A percentile compares a stretch with the other conserved stretches of the same genome.
Evolutionary conservation across 2,888 invertebrate genomes (phyloP).

Genomic region (Rambutsinella grinnellia): DNA sequence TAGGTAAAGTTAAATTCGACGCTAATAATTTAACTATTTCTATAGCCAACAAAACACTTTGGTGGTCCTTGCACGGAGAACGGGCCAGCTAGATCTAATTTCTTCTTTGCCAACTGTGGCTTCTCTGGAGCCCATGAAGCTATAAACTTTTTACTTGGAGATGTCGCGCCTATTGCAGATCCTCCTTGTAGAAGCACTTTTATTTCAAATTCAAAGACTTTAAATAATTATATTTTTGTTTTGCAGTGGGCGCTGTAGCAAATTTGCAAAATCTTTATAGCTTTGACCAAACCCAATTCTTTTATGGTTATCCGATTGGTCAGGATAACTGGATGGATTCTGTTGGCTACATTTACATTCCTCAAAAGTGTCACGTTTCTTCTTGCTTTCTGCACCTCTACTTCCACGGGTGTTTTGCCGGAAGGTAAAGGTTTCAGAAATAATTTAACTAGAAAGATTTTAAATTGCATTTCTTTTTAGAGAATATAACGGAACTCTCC

Average conservation of each 20-base stretch:
- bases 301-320: slow-evolving; percentile 44
- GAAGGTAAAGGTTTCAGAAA: too few relatives aligned
- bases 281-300: slow-evolving; percentile 63
- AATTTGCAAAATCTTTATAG: slow-evolving; percentile 37
- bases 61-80: slow-evolving; percentile 47
- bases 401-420: slow-evolving; percentile 63
- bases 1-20: too few relatives aligned
- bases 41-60: slow-evolving; percentile 53
- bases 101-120: slow-evolving; percentile 61
- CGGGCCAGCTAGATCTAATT: slow-evolving; percentile 34
- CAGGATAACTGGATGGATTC: slow-evolving; percentile 54
- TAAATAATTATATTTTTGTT: too few relatives aligned
- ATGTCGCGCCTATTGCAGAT: slow-evolving; percentile 10
- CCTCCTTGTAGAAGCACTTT: slow-evolving; percentile 49
- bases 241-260: slow-evolving; percentile 16
- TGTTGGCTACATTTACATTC: slow-evolving; percentile 60
- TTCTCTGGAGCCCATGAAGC: slow-evolving; percentile 61
- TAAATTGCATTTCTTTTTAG: slow-evolving; percentile 22
- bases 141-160: slow-evolving; percentile 54
- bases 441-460: too few relatives aligned
- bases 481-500: slow-evolving; percentile 63
- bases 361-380: slow-evolving; percentile 47
- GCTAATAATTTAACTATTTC: not conserved
- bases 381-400: slow-evolving; percentile 62
- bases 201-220: too few relatives aligned